A percentile compares a stretch with the other conserved stretches of the same genome.
These are phyloP conservation scores for Drosophila rubida DNA, from an alignment of 2,888 invertebrate genomes.

Conservation along the genomic window DNA sequence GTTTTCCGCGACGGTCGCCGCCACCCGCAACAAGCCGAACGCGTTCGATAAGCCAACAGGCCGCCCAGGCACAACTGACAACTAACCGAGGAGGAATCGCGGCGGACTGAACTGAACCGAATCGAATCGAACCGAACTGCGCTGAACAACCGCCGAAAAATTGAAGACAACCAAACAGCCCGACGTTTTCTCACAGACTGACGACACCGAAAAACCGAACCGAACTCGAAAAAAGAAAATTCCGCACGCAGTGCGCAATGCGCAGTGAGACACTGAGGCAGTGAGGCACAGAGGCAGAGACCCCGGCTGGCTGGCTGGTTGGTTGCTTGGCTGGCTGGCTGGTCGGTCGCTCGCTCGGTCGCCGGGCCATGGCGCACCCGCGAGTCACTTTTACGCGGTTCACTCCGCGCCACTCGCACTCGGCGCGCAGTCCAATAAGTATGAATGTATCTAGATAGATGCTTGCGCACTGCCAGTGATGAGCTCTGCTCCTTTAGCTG, in stretches of 20 bases:
- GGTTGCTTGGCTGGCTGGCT: background rate
- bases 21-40: conserved; percentile 66
- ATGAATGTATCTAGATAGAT: conserved; percentile 60
- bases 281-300: conserved; percentile 51
- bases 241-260: conserved; percentile 72
- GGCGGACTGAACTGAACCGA: conserved; percentile 11
- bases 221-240: conserved; percentile 70
- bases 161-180: conserved; percentile 63
- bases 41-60: conserved; percentile 60
- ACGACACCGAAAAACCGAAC: conserved; percentile 56
- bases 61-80: conserved; percentile 36
- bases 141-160: conserved; percentile 20
- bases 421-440: conserved; percentile 48
- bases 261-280: conserved; percentile 68
- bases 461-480: conserved; percentile 37
- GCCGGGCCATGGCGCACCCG: conserved; percentile 82
- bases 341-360: conserved; percentile 9
- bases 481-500: conserved; percentile 25
- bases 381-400: conserved; percentile 77
- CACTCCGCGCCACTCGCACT: conserved; percentile 39
- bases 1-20: conserved; percentile 62
- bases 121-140: background rate
- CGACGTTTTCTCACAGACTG: conserved; percentile 83
- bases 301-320: conserved; percentile 24
- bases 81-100: conserved; percentile 7